Percentiles rank a stretch among this genome's conserved stretches.
phyloP scores from a whole-genome alignment of 2,113 vertebrate species.

The Siphamia tubifer region DNA sequence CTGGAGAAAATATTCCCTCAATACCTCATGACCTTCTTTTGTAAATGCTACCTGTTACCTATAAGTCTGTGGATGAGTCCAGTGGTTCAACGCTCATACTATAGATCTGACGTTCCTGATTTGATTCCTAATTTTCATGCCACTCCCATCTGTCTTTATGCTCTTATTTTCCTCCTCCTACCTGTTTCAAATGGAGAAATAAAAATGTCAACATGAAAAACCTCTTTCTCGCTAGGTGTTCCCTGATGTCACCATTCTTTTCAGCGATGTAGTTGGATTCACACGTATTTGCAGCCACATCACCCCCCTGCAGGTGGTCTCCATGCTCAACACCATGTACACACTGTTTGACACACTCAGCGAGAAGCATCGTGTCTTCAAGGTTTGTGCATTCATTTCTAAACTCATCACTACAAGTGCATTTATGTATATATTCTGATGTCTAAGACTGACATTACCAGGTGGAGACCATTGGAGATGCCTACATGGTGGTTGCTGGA shows the following conservation, averaged over 20 bases:
- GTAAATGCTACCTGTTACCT: no score
- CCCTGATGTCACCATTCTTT: constrained; percentile 79
- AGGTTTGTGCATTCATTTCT: constrained; percentile 52
- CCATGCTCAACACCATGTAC: constrained; percentile 81
- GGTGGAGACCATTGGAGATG: constrained; percentile 79
- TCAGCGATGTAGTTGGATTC: constrained; percentile 80
- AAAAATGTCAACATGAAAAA: no score
- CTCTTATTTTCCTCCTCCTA: not conserved
- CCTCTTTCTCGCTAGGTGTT: constrained; percentile 66
- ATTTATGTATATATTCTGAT: not conserved
- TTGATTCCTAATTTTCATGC: no score
- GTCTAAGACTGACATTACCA: not conserved
- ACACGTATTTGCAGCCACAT: constrained; percentile 81
- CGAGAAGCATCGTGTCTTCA: constrained; percentile 80
- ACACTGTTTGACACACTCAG: constrained; percentile 81
- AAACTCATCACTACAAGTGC: no score
- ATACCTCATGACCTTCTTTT: constrained; percentile 93
- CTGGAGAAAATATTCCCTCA: constrained; percentile 90
- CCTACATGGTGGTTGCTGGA: constrained; percentile 79
- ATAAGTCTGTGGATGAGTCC: no score
- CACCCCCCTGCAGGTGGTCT: constrained; percentile 80
- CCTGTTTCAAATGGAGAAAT: no score
- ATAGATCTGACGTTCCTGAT: no score
- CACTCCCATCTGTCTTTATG: not conserved
- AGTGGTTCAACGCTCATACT: no score